Percentiles rank a stretch among this genome's conserved stretches.
Evolutionary conservation across 2,797 vertebrate species (phyloP).

Genomic region (Psittacula derbiana): DNA sequence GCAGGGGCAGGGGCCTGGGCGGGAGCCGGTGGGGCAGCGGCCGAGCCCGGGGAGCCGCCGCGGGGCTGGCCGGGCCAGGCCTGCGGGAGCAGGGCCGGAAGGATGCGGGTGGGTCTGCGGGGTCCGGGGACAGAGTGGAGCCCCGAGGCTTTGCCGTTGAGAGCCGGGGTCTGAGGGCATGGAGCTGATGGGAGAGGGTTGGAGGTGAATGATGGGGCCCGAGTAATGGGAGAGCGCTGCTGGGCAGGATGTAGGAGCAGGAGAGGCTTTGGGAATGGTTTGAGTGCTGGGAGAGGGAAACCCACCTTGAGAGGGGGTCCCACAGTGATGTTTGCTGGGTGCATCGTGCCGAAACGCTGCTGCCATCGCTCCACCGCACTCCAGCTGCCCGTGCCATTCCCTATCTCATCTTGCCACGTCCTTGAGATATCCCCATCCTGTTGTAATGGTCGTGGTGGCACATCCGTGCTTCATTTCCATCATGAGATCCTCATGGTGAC

Average conservation of each 20-base stretch:
- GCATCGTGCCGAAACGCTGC: neutral
- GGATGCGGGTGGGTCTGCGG: neutral
- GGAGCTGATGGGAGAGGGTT: neutral
- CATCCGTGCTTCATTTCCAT: rapidly evolving
- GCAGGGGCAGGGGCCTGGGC: neutral
- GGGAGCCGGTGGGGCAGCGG: neutral
- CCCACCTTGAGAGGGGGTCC: neutral
- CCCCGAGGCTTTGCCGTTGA: neutral
- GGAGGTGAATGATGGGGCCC: neutral
- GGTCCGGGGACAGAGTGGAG: neutral
- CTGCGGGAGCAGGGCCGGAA: neutral
- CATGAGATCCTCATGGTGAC: rapidly evolving
- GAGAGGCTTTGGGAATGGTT: rapidly evolving
- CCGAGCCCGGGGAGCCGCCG: neutral
- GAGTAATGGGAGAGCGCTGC: rapidly evolving
- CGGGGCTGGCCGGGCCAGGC: no score
- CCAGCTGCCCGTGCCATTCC: rapidly evolving
- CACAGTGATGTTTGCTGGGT: neutral
- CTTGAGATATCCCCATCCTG: neutral
- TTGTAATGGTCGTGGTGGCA: neutral
- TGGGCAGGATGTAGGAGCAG: no score
- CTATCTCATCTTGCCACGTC: rapidly evolving
- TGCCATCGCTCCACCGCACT: rapidly evolving
- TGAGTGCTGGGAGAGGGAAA: neutral
- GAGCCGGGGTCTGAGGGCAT: neutral